Percentiles rank a stretch among this genome's conserved stretches.
Conservation (phyloP, 2,113 vertebrate genomes). For the Pavo muticus region DNA sequence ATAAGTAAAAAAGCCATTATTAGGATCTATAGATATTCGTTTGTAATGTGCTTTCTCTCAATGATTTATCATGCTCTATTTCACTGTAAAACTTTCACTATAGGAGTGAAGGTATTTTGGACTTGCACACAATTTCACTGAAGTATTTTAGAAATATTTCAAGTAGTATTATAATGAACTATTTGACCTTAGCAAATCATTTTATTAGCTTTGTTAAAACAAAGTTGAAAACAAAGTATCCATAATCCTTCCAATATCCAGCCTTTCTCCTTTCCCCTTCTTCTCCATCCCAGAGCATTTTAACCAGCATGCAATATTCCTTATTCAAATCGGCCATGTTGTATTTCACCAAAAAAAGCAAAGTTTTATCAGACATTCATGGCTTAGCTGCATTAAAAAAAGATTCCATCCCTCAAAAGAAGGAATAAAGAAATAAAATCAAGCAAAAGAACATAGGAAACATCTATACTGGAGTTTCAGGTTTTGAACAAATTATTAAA, state of each 20-base stretch:
- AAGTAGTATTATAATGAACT: neutral
- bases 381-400: neutral
- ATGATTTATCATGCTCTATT: neutral
- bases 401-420: neutral
- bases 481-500: neutral
- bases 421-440: neutral
- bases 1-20: neutral
- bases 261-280: neutral
- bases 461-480: neutral
- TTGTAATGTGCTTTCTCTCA: neutral
- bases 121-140: neutral
- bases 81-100: neutral
- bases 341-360: constrained; percentile 21
- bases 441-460: neutral
- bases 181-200: neutral
- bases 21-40: neutral
- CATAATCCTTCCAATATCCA: constrained; percentile 10
- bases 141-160: constrained; percentile 12
- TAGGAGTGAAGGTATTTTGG: neutral
- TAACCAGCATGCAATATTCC: neutral
- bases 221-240: neutral
- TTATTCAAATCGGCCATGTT: constrained; percentile 34
- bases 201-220: constrained; percentile 1
- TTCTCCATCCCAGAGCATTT: neutral
- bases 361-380: constrained; percentile 12